These are phyloP conservation scores for Oryctes rhinoceros DNA, from an alignment of 1,140 invertebrate genomes.

Conservation along the genomic window DNA sequence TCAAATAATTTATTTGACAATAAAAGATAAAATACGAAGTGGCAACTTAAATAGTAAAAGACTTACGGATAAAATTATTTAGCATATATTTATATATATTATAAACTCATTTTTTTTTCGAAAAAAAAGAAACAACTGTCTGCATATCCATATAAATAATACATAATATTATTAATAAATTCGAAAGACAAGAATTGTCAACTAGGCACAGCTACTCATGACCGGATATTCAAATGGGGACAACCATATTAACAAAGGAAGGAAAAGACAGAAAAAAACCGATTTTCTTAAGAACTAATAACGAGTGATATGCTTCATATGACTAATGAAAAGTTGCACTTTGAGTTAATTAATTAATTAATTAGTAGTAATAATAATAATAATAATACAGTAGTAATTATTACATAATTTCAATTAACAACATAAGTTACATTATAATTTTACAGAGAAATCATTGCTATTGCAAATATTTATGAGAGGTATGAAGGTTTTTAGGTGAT, in stretches of 20 bases:
- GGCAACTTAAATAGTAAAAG: slow-evolving; percentile 16
- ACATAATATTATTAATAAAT: slow-evolving; percentile 6
- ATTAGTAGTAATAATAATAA: not conserved
- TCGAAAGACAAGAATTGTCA: not conserved
- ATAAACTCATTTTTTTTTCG: not conserved
- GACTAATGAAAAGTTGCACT: slow-evolving; percentile 32
- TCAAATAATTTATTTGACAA: slow-evolving; percentile 36
- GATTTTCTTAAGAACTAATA: slow-evolving; percentile 8
- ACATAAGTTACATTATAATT: not conserved
- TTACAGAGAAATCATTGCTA: not conserved
- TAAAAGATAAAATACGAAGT: slow-evolving; percentile 24
- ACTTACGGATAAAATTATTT: slow-evolving; percentile 21
- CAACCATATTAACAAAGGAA: not conserved
- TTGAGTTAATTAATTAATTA: slow-evolving; percentile 20
- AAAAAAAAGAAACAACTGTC: slow-evolving; percentile 17
- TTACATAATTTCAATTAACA: slow-evolving; percentile 2
- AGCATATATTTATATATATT: not conserved
- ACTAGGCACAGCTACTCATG: slow-evolving; percentile 26
- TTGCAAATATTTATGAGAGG: not conserved
- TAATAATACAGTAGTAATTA: not conserved
- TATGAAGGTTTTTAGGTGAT: not conserved
- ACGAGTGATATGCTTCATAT: slow-evolving; percentile 23
- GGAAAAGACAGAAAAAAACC: not conserved
- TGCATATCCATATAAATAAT: slow-evolving; percentile 20
- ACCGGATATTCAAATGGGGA: not conserved